Evolutionary conservation across 2,113 vertebrate genomes (phyloP).

Genomic region (Siniperca chuatsi): DNA sequence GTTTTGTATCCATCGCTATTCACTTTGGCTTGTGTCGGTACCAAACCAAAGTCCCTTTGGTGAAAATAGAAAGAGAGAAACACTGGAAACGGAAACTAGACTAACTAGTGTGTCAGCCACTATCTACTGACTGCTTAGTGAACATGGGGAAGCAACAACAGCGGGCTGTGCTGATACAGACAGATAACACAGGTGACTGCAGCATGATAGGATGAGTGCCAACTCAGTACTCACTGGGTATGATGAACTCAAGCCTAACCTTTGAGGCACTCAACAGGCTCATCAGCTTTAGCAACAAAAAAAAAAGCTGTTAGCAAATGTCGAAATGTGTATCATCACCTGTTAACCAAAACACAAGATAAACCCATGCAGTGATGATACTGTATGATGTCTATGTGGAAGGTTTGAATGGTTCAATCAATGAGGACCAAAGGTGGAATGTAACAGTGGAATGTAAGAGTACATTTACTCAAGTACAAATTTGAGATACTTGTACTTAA

Average conservation of each 20-base stretch:
- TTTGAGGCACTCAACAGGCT: not conserved
- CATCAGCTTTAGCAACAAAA: not conserved
- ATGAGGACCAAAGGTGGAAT: not conserved
- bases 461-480: not conserved
- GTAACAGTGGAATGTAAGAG: no score
- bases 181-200: conserved; percentile 52
- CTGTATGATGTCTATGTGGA: not conserved
- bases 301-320: not conserved
- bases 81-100: conserved; percentile 12
- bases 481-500: not conserved
- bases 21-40: not conserved
- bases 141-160: conserved; percentile 37
- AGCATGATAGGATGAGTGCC: conserved; percentile 5
- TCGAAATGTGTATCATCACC: not conserved
- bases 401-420: not conserved
- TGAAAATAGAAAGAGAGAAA: not conserved
- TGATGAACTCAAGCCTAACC: conserved; percentile 19
- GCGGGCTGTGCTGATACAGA: conserved; percentile 36
- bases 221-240: not conserved
- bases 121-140: conserved; percentile 52
- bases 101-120: conserved; percentile 9
- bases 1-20: conserved; percentile 6
- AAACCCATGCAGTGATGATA: not conserved
- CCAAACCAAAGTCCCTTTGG: not conserved
- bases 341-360: conserved; percentile 3